phyloP scores from a whole-genome alignment of 2,888 invertebrate species.

The Pherbina coryleti region DNA sequence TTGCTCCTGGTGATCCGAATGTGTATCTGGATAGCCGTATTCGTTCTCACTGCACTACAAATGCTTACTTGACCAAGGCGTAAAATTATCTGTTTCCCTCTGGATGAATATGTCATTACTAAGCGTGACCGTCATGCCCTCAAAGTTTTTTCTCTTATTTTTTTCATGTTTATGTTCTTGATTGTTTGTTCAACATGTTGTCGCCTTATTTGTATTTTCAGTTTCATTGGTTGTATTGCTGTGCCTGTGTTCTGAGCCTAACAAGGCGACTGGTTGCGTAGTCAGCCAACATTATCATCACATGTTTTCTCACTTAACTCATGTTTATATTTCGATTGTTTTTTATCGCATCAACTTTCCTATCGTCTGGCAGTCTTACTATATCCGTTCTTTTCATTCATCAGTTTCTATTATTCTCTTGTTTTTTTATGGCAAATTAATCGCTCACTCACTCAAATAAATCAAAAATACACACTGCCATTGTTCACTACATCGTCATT shows the following conservation, averaged over 20 bases:
- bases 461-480: conserved; percentile 26
- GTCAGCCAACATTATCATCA: conserved; percentile 36
- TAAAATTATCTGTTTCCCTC: neutral
- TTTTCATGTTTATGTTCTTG: conserved; percentile 21
- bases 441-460: conserved; percentile 30
- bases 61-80: neutral
- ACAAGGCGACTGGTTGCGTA: neutral
- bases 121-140: conserved; percentile 65
- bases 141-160: conserved; percentile 44
- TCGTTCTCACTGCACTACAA: neutral
- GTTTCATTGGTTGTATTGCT: conserved; percentile 18
- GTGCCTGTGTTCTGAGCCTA: conserved; percentile 22
- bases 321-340: conserved; percentile 28
- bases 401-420: conserved; percentile 34
- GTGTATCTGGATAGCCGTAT: neutral
- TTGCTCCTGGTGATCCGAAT: neutral
- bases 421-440: conserved; percentile 11
- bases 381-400: conserved; percentile 44
- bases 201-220: conserved; percentile 24
- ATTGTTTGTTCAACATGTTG: conserved; percentile 13
- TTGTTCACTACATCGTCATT: conserved; percentile 11
- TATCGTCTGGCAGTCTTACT: conserved; percentile 1
- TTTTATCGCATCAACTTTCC: neutral
- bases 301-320: conserved; percentile 43
- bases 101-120: conserved; percentile 40